A percentile compares a stretch with the other conserved stretches of the same genome.
These are phyloP conservation scores for Cryptophagus acutangulus DNA, from an alignment of 2,888 invertebrate genomes.

Conservation along the genomic window DNA sequence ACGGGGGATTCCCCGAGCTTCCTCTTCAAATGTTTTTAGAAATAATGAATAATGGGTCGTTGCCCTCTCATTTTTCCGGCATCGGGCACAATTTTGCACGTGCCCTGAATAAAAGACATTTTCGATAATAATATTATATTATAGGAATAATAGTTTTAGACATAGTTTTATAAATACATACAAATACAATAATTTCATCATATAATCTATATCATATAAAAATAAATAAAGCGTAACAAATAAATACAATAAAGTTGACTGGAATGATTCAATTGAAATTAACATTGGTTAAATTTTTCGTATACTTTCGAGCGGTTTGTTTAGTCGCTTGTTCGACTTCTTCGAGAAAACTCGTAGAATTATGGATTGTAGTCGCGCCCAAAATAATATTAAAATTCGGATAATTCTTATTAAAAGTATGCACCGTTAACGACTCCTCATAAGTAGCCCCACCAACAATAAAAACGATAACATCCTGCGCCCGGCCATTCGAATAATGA, in stretches of 20 bases:
- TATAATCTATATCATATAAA: background rate
- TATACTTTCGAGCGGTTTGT: constrained; percentile 54
- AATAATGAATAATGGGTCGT: too few species aligned
- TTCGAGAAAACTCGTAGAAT: constrained; percentile 73
- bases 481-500: constrained; percentile 58
- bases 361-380: constrained; percentile 91
- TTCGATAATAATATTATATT: too few species aligned
- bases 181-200: too few species aligned
- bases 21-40: too few species aligned
- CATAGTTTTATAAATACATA: too few species aligned
- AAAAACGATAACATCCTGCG: constrained; percentile 93
- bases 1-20: too few species aligned
- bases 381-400: constrained; percentile 72
- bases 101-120: too few species aligned
- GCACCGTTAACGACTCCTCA: constrained; percentile 86
- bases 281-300: constrained; percentile 36
- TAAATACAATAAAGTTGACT: constrained; percentile 3
- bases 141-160: too few species aligned
- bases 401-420: constrained; percentile 71
- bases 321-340: constrained; percentile 67
- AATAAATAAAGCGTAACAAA: background rate
- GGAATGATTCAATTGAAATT: constrained; percentile 28
- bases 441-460: constrained; percentile 95
- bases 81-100: too few species aligned
- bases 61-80: too few species aligned